Percentiles rank a stretch among this genome's conserved stretches.
Conservation (phyloP, 2,888 invertebrate genomes). For the Flexamia atlantica region DNA sequence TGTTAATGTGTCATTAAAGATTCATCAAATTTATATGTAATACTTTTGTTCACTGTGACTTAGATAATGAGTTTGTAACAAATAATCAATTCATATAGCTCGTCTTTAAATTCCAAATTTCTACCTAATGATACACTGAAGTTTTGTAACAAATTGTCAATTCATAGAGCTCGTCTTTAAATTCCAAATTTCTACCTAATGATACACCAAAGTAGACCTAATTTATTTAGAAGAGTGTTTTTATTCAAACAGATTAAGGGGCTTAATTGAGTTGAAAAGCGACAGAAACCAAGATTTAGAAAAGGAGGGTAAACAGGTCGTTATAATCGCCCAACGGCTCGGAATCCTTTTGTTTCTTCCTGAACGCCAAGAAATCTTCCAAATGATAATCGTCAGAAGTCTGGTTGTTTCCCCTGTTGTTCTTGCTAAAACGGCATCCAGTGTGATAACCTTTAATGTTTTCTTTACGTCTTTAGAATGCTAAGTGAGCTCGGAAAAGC, state of each 20-base stretch:
- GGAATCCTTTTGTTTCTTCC: constrained; percentile 41
- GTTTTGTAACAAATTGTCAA: no score
- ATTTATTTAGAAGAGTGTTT: neutral
- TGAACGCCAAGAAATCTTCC: constrained; percentile 37
- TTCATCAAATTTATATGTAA: no score
- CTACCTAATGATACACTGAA: no score
- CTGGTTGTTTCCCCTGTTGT: constrained; percentile 4
- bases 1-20: no score
- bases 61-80: no score
- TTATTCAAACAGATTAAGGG: neutral
- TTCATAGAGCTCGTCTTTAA: no score
- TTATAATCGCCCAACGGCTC: constrained; percentile 24
- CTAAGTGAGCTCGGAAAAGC: neutral
- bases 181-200: no score
- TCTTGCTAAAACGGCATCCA: neutral
- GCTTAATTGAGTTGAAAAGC: constrained; percentile 15
- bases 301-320: constrained; percentile 31
- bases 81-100: no score
- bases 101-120: no score
- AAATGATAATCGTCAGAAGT: constrained; percentile 18
- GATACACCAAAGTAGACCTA: no score
- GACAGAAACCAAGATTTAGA: constrained; percentile 24
- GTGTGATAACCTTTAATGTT: constrained; percentile 31
- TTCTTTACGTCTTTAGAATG: neutral
- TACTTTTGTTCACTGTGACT: no score